Evolutionary conservation across 2,888 invertebrate species (phyloP).

Genomic region (Conistra vaccinii): DNA sequence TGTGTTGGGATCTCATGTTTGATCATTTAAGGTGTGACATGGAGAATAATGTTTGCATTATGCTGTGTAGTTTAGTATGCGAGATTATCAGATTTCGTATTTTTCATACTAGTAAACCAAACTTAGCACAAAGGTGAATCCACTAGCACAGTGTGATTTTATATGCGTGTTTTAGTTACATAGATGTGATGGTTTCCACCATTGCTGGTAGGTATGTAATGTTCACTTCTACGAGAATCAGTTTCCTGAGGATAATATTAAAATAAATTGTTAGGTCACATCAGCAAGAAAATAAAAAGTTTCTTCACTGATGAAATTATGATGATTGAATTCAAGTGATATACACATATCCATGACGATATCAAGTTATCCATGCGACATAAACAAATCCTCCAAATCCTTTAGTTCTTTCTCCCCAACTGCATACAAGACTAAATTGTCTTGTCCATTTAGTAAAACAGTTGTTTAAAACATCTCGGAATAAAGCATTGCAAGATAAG

Average conservation of each 20-base stretch:
- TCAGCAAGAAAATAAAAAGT: too few relatives aligned
- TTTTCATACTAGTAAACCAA: neutral
- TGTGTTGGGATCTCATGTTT: conserved; percentile 31
- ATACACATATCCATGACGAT: too few relatives aligned
- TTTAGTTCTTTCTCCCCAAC: neutral
- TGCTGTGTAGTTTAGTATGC: neutral
- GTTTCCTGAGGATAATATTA: neutral
- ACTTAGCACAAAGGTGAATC: neutral
- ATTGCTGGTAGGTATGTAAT: too few relatives aligned
- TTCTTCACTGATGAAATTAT: neutral
- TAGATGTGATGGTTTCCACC: neutral
- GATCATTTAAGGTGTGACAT: conserved; percentile 37
- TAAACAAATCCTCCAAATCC: neutral
- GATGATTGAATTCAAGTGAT: neutral
- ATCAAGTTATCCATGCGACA: neutral
- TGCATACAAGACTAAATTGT: neutral
- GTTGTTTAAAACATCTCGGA: conserved; percentile 29
- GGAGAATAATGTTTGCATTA: conserved; percentile 24
- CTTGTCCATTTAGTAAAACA: conserved; percentile 13
- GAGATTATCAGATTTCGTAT: conserved; percentile 1
- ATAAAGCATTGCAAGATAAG: conserved; percentile 43
- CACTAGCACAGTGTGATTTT: too few relatives aligned
- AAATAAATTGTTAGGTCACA: neutral
- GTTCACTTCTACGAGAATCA: neutral
- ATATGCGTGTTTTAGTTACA: too few relatives aligned